These are phyloP conservation scores for Taeniopygia guttata DNA, from an alignment of 2,797 vertebrate species.

Conservation along the genomic window DNA sequence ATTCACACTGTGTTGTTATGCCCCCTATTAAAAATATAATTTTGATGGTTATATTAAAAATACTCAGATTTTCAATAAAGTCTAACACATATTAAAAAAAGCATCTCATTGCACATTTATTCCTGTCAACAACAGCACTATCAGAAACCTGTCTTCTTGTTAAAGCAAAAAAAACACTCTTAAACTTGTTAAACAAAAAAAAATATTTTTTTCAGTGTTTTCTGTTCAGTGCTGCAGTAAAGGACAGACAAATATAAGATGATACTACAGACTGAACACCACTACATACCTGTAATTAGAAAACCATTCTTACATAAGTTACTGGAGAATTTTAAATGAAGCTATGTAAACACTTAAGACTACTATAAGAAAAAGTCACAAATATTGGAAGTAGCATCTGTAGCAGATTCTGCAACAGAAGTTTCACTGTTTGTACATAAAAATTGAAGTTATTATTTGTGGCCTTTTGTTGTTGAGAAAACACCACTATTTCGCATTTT, in stretches of 20 bases:
- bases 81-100: neutral
- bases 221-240: conserved; percentile 6
- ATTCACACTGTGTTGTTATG: neutral
- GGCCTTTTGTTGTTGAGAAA: conserved; percentile 27
- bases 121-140: neutral
- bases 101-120: neutral
- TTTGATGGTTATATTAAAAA: conserved; percentile 23
- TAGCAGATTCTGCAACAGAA: neutral
- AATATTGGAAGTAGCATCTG: neutral
- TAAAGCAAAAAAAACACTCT: neutral
- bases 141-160: neutral
- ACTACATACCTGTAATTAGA: neutral
- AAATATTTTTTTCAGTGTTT: conserved; percentile 20
- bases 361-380: conserved; percentile 32
- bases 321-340: conserved; percentile 46
- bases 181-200: no score
- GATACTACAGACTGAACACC: neutral
- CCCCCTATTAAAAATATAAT: neutral
- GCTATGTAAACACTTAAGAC: conserved; percentile 13
- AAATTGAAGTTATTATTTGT: neutral
- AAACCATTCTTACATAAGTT: conserved; percentile 17
- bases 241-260: neutral
- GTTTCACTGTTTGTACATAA: neutral
- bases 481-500: neutral
- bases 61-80: conserved; percentile 22